These are phyloP conservation scores for Drosophila hydei DNA, from an alignment of 1,140 invertebrate genomes.

Conservation along the genomic window DNA sequence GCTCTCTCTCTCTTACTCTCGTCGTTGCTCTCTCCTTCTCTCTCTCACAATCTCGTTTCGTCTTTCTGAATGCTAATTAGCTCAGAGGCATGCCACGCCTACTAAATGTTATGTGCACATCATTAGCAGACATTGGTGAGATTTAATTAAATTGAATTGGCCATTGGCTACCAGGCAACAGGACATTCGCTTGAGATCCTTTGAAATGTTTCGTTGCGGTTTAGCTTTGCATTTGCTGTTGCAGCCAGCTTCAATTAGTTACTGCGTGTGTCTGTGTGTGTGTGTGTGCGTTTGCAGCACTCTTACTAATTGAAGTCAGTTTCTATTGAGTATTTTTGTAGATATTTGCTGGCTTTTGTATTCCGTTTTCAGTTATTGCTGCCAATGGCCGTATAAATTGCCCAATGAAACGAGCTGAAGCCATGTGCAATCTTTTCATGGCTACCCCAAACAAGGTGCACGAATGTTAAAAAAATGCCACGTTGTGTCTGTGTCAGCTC, in stretches of 20 bases:
- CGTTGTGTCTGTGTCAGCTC: constrained; percentile 32
- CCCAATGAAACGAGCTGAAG: constrained; percentile 57
- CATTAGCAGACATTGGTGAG: constrained; percentile 64
- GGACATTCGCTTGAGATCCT: constrained; percentile 42
- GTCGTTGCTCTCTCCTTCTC: too few relatives aligned
- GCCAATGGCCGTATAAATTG: constrained; percentile 70
- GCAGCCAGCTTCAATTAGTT: constrained; percentile 43
- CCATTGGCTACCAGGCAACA: constrained; percentile 35
- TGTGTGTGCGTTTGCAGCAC: constrained; percentile 42
- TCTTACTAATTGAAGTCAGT: constrained; percentile 69
- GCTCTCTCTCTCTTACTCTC: background rate
- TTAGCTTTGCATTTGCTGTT: constrained; percentile 42
- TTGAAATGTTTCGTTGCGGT: constrained; percentile 35
- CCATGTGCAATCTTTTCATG: constrained; percentile 69
- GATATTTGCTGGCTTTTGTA: constrained; percentile 6
- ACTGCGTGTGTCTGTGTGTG: constrained; percentile 24
- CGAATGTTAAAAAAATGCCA: constrained; percentile 33
- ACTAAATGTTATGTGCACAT: constrained; percentile 53
- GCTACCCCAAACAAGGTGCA: constrained; percentile 39
- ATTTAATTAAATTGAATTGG: constrained; percentile 71
- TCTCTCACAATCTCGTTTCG: too few relatives aligned
- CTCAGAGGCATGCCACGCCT: background rate
- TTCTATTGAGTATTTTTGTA: constrained; percentile 22
- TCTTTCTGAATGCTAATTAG: constrained; percentile 15
- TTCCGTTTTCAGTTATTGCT: constrained; percentile 44